phyloP scores from a whole-genome alignment of 2,113 vertebrate species.

The Perca schrenkii region DNA sequence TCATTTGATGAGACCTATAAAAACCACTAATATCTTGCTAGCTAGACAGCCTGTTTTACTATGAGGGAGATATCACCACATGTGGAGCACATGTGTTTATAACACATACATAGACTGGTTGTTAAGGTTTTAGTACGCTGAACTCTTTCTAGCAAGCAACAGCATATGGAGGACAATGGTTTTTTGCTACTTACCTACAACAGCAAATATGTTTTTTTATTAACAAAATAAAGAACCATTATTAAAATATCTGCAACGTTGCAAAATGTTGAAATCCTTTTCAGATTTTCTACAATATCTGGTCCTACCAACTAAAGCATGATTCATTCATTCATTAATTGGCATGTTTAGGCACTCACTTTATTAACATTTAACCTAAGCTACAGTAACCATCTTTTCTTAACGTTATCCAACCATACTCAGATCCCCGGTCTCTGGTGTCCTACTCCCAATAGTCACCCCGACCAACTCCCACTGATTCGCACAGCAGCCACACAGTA shows the following conservation, averaged over 20 bases:
- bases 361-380: not conserved
- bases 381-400: not conserved
- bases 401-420: no score
- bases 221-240: not conserved
- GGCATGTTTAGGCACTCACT: not conserved
- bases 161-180: not conserved
- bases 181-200: not conserved
- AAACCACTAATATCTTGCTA: slow-evolving; percentile 52
- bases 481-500: not conserved
- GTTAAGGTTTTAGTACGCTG: slow-evolving; percentile 7
- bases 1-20: slow-evolving; percentile 46
- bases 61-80: slow-evolving; percentile 31
- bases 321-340: no score
- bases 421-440: no score
- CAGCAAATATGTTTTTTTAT: not conserved
- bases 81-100: slow-evolving; percentile 54
- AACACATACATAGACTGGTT: slow-evolving; percentile 11
- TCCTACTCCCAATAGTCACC: not conserved
- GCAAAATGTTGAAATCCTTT: not conserved
- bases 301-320: not conserved
- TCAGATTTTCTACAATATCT: not conserved
- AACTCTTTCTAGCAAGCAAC: not conserved
- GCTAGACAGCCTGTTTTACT: slow-evolving; percentile 28
- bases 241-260: no score
- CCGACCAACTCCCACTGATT: not conserved